These are phyloP conservation scores for Ptilorrhoa leucosticta DNA, from an alignment of 2,113 vertebrate genomes.

Conservation along the genomic window DNA sequence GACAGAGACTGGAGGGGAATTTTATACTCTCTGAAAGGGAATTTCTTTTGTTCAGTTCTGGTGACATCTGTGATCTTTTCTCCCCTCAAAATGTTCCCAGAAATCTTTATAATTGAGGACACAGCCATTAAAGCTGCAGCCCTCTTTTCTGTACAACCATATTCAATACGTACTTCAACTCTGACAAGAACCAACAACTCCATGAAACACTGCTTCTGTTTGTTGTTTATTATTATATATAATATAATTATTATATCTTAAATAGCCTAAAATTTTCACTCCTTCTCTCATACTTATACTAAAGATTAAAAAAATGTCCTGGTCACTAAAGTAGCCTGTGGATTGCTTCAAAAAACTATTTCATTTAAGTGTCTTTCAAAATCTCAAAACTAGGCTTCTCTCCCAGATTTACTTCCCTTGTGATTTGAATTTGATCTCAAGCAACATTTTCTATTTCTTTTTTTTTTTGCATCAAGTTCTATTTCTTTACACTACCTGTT, in stretches of 20 bases:
- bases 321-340: background rate
- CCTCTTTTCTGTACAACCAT: background rate
- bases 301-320: background rate
- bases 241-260: background rate
- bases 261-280: background rate
- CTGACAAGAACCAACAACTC: background rate
- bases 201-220: background rate
- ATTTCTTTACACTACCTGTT: conserved; percentile 5
- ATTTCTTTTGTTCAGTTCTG: conserved; percentile 19
- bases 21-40: background rate
- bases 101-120: conserved; percentile 10
- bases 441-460: background rate
- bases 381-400: background rate
- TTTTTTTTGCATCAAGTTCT: background rate
- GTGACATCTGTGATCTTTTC: background rate
- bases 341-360: background rate
- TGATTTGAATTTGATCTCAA: background rate
- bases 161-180: background rate
- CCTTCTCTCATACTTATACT: background rate
- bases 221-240: background rate
- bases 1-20: conserved; percentile 26
- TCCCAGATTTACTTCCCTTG: background rate
- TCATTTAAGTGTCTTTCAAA: background rate
- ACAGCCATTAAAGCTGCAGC: background rate
- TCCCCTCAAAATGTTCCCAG: background rate